Percentiles rank a stretch among this genome's conserved stretches.
These are phyloP conservation scores for Lasioglossum baleicum DNA, from an alignment of 1,140 invertebrate genomes.

Conservation along the genomic window DNA sequence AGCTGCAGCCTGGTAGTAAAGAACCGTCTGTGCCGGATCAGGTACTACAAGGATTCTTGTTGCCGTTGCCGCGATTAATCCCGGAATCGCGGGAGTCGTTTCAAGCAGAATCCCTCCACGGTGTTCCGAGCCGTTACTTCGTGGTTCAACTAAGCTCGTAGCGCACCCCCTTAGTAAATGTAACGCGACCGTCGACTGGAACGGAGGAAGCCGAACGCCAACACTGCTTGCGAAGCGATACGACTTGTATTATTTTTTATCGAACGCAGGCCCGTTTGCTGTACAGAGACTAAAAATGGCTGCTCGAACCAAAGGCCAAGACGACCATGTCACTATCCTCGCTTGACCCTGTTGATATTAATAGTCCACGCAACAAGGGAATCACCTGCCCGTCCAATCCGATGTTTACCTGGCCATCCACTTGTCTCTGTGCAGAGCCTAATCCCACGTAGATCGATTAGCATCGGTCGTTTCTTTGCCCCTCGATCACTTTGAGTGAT, in stretches of 20 bases:
- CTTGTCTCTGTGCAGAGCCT: not conserved
- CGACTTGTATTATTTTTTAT: slow-evolving; percentile 39
- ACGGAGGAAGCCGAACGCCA: slow-evolving; percentile 23
- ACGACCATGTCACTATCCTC: too few relatives aligned
- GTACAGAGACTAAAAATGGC: too few relatives aligned
- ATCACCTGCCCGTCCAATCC: too few relatives aligned
- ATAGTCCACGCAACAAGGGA: too few relatives aligned
- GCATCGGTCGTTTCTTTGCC: not conserved
- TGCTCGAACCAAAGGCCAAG: too few relatives aligned
- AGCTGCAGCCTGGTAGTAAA: slow-evolving; percentile 89
- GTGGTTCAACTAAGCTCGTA: slow-evolving; percentile 4
- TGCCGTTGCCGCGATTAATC: slow-evolving; percentile 81
- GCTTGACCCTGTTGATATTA: too few relatives aligned
- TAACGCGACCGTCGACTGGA: not conserved
- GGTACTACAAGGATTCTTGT: slow-evolving; percentile 90
- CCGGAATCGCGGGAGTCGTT: not conserved
- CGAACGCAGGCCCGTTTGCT: slow-evolving; percentile 21
- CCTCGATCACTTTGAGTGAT: too few relatives aligned
- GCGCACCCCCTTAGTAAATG: not conserved
- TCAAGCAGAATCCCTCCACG: not conserved
- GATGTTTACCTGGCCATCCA: too few relatives aligned
- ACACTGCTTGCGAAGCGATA: slow-evolving; percentile 49
- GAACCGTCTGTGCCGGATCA: slow-evolving; percentile 89
- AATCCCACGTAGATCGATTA: slow-evolving; percentile 31
- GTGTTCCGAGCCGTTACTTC: not conserved